Evolutionary conservation across 2,888 invertebrate genomes (phyloP).

Genomic region (Endomychus coccineus): DNA sequence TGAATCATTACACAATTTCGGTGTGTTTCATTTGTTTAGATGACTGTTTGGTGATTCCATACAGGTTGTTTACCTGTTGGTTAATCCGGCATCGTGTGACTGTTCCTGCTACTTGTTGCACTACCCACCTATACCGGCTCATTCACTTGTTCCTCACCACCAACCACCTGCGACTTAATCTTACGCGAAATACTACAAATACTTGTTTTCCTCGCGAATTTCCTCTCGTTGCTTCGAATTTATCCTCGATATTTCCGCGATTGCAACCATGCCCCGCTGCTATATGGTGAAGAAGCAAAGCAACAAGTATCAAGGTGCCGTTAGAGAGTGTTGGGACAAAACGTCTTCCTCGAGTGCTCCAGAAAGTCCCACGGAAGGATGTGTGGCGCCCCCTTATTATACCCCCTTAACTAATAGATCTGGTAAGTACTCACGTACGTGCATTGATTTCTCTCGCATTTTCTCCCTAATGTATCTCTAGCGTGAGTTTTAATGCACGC

Average conservation of each 20-base stretch:
- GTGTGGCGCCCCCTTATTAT: slow-evolving; percentile 54
- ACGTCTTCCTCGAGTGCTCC: slow-evolving; percentile 35
- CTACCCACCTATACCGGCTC: slow-evolving; percentile 37
- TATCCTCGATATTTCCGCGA: not conserved
- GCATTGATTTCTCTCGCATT: too few relatives aligned
- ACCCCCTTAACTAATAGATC: slow-evolving; percentile 44
- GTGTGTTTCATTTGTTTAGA: too few relatives aligned
- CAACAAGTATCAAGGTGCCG: slow-evolving; percentile 45
- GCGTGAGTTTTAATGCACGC: too few relatives aligned
- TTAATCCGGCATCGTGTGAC: slow-evolving; percentile 23
- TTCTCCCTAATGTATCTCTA: too few relatives aligned
- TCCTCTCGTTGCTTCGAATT: not conserved
- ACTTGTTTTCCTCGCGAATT: slow-evolving; percentile 3
- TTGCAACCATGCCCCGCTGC: slow-evolving; percentile 66
- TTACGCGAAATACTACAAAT: slow-evolving; percentile 19
- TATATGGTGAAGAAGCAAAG: slow-evolving; percentile 67
- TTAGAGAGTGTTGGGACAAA: slow-evolving; percentile 43
- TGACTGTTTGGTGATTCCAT: too few relatives aligned
- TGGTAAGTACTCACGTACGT: slow-evolving; percentile 27
- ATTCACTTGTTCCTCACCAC: slow-evolving; percentile 34
- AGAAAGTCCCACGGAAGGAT: slow-evolving; percentile 53
- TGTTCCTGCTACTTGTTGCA: slow-evolving; percentile 40
- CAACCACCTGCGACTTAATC: slow-evolving; percentile 37
- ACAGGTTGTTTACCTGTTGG: slow-evolving; percentile 42
- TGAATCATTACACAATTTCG: too few relatives aligned